Conservation (phyloP, 2,888 invertebrate genomes). For the Melanchra persicariae region DNA sequence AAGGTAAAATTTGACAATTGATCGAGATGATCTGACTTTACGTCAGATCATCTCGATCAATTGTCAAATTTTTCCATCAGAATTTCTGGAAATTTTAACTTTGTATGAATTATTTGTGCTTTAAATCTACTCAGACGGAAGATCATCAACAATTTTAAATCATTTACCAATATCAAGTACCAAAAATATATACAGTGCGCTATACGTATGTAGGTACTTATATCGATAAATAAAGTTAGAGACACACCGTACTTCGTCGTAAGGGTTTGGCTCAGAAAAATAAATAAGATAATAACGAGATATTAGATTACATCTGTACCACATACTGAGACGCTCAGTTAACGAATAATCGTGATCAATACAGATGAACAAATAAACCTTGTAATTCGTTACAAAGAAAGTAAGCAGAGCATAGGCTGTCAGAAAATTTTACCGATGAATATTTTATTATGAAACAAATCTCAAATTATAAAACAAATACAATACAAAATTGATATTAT, state of each 20-base stretch:
- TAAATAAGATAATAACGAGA: conserved; percentile 61
- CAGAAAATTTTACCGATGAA: conserved; percentile 20
- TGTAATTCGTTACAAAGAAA: conserved; percentile 44
- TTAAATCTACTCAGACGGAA: too few relatives aligned
- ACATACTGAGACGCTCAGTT: conserved; percentile 60
- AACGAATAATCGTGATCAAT: conserved; percentile 62
- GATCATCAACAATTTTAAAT: not conserved
- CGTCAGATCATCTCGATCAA: too few relatives aligned
- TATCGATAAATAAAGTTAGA: conserved; percentile 49
- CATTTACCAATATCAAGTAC: conserved; percentile 18
- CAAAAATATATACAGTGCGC: conserved; percentile 19
- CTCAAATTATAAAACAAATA: too few relatives aligned
- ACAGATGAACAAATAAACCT: conserved; percentile 53
- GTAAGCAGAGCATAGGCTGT: conserved; percentile 32
- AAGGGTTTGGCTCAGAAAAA: conserved; percentile 53
- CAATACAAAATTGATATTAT: conserved; percentile 29
- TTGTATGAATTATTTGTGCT: too few relatives aligned
- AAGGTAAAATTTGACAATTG: too few relatives aligned
- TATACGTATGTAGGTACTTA: conserved; percentile 46
- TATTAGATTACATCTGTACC: conserved; percentile 67
- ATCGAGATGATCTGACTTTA: too few relatives aligned
- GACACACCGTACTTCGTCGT: conserved; percentile 37
- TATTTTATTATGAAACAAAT: conserved; percentile 17
- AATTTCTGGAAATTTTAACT: too few relatives aligned
- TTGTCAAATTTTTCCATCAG: too few relatives aligned